Conservation (phyloP, 2,888 invertebrate species). For the Latheticus oryzae region DNA sequence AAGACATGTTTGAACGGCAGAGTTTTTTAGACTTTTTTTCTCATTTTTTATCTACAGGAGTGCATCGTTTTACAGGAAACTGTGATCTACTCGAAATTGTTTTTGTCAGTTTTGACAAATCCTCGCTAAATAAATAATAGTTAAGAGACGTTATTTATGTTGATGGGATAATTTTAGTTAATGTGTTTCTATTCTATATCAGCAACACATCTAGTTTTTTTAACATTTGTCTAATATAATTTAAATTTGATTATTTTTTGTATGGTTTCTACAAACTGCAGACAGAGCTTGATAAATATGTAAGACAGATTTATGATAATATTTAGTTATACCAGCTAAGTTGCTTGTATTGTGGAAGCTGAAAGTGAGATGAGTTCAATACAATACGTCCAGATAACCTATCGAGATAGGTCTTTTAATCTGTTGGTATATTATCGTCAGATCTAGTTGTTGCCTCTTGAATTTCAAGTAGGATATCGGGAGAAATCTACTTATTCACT, state of each 20-base stretch:
- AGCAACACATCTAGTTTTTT: too few relatives aligned
- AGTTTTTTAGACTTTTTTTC: too few relatives aligned
- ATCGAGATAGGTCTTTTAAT: constrained; percentile 39
- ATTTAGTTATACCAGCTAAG: constrained; percentile 22
- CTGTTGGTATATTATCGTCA: constrained; percentile 42
- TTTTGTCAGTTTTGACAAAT: constrained; percentile 44
- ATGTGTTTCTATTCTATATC: too few relatives aligned
- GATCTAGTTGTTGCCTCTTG: constrained; percentile 44
- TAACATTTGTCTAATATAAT: too few relatives aligned
- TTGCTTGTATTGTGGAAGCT: constrained; percentile 25
- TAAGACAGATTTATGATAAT: constrained; percentile 25
- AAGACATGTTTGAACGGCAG: too few relatives aligned
- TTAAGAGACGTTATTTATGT: too few relatives aligned
- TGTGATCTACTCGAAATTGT: constrained; percentile 39
- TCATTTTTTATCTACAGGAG: constrained; percentile 11
- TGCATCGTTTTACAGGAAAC: constrained; percentile 40
- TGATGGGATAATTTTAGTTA: too few relatives aligned
- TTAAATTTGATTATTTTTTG: background rate
- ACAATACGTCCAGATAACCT: constrained; percentile 26
- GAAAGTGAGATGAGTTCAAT: constrained; percentile 33
- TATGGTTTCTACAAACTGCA: background rate
- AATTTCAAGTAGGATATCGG: constrained; percentile 43
- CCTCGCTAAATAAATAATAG: constrained; percentile 37
- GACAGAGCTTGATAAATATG: constrained; percentile 19
- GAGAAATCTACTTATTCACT: constrained; percentile 44